Evolutionary conservation across 2,888 invertebrate species (phyloP), one percentile per base, ranked within the genome.

Genomic region (Andrena bucephala): DNA sequence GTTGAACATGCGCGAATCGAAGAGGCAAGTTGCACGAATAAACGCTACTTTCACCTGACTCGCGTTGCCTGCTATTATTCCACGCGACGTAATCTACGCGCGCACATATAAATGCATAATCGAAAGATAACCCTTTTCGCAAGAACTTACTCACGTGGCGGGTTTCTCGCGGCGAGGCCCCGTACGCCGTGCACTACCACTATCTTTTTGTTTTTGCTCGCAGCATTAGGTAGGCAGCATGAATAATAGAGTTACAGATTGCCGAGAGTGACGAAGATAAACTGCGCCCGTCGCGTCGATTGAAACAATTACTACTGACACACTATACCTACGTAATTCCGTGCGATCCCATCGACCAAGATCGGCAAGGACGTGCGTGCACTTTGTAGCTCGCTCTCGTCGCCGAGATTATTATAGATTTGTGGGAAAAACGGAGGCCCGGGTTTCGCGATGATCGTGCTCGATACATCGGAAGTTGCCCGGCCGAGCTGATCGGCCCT

Each of bases 131-230:
- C 3, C 20, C 24, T 63, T 20, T 33, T 66, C 29, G 29, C 24
- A 50, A 48, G 8, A 8, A 27, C 10, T 65, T 66, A 66, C 65
- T 66, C 66, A 31, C 50, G 31, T 31, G 48, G n/a, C 7, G 50
- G 16, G 27, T 66, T 50, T 16, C 7, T 48, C 6, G 5, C 13
- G n/a, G n/a, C 8, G 6, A 24, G 6, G 36, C 24, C 5, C 8
- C 29, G 4, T 29, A 1, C 20, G 20, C 10, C 20, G 36, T 36
- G 16, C 6, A 2, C 29, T 33, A 7, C 1, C 62, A n/a, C 13
- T 13, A 13, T 42, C 16, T 42, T 1, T 42, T 16, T 42, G 8
- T 36, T 36, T 62, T 20, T 20, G 63, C 42, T 20, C 20, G 36
- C 2, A 24, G 10, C 4, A 2, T 10, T 31, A 42, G 42, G 13